Base-by-base conservation (phyloP, 2,113 vertebrate genomes). In the Scartelaos histophorus region DNA sequence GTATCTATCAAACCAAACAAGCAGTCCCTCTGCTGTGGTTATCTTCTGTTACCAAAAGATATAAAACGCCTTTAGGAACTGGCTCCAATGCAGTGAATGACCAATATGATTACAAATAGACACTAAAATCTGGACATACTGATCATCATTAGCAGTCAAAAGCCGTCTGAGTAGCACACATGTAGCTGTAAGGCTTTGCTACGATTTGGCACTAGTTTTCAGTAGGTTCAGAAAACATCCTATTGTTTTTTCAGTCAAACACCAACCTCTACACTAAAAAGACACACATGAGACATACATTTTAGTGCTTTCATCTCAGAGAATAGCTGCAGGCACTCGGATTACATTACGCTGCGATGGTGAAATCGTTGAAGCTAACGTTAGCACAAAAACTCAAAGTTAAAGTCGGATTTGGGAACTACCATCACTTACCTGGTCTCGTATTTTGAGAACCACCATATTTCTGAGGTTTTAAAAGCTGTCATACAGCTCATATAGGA, bases 391-490 rank as follows among this genome's bases (percentile, higher is more conserved):
- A 58, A 53, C 71, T 67, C 13, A 66, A 87, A 88, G 76, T 82
- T 80, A 3, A n/a, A 10, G 25, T 71, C 51, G 24, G 51, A 47
- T 66, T 77, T 78, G 69, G 49, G 65, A 58, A 66, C 56, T 74
- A 35, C 13, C 22, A 64, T 69, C 73, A 82, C 92, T 85, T 87
- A 94, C 93, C 93, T 94, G 93, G 84, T 94, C 93, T 91, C 92
- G 89, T 71, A 94, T 91, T 90, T 93, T 92, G 89, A 94, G 93
- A 88, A 94, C 91, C 91, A 93, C 92, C 92, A 93, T 94, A 90
- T 93, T 94, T 91, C 84, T 81, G 88, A 57, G 73, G 66, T 85
- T 83, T 82, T 78, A 88, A 62, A 29, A 54, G 74, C 79, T 88
- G 80, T 94, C 92, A 90, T 90, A 80, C 90, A 91, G 90, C 72